Evolutionary conservation across 2,888 invertebrate species (phyloP).

Genomic region (Drosophila fulvimacula): DNA sequence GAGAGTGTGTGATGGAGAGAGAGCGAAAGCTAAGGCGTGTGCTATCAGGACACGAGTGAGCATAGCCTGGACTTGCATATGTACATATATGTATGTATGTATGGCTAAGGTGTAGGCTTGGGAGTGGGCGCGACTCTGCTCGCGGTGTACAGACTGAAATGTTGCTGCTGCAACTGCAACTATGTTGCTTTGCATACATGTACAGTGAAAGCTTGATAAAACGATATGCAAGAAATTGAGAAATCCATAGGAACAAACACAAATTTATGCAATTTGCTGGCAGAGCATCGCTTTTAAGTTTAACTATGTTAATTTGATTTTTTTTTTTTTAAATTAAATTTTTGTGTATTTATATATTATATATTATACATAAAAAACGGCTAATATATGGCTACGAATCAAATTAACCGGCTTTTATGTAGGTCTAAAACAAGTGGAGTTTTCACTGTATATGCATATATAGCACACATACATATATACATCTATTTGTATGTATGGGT

Average conservation of each 20-base stretch:
- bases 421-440: not conserved
- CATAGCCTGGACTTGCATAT: conserved; percentile 33
- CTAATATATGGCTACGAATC: not conserved
- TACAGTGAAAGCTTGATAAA: not conserved
- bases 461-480: not conserved
- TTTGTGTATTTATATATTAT: no score
- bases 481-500: not conserved
- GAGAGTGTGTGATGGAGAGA: conserved; percentile 3
- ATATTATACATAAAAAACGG: no score
- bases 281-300: not conserved
- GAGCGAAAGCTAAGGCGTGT: conserved; percentile 43
- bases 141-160: conserved; percentile 63
- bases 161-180: conserved; percentile 31
- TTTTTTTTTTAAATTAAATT: no score
- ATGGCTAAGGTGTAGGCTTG: conserved; percentile 22
- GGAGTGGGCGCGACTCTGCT: conserved; percentile 51
- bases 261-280: not conserved
- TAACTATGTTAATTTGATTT: no score
- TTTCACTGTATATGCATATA: not conserved
- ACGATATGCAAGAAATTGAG: not conserved
- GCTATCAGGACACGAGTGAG: conserved; percentile 39
- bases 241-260: not conserved
- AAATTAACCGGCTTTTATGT: not conserved
- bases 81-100: conserved; percentile 10
- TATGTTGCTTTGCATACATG: conserved; percentile 2